A percentile compares a stretch with the other conserved stretches of the same genome.
phyloP scores from a whole-genome alignment of 1,140 invertebrate genomes.

The Lamellibrachia luymesi region DNA sequence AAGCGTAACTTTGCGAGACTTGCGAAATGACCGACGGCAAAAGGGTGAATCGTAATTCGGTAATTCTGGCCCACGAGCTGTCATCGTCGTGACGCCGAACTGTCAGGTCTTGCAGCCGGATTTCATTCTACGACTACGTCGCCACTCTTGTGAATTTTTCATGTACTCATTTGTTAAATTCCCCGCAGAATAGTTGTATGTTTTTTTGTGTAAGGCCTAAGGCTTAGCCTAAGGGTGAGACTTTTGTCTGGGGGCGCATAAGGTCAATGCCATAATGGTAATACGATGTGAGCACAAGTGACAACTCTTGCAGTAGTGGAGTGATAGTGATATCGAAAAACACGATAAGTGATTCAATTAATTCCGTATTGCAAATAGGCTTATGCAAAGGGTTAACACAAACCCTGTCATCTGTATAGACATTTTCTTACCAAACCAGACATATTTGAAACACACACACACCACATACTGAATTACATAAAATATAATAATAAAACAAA shows the following conservation, averaged over 20 bases:
- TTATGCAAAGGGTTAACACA: background rate
- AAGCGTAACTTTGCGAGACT: constrained; percentile 4
- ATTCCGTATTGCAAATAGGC: background rate
- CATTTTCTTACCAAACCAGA: background rate
- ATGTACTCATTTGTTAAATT: background rate
- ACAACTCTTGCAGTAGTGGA: background rate
- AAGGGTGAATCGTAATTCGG: background rate
- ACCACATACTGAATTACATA: too few relatives aligned
- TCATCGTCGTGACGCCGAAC: background rate
- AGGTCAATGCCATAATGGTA: background rate
- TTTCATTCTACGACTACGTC: background rate
- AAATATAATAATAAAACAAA: too few relatives aligned
- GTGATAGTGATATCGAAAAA: background rate
- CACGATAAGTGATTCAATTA: background rate
- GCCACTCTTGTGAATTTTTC: background rate
- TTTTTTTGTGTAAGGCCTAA: background rate
- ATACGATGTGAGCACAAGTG: background rate
- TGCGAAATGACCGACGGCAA: background rate
- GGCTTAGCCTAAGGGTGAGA: background rate
- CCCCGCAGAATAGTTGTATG: background rate
- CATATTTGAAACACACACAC: background rate
- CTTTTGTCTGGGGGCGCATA: background rate
- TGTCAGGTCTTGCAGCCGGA: background rate
- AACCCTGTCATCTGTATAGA: background rate
- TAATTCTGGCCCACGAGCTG: background rate